Percentiles rank a stretch among this genome's conserved stretches.
phyloP scores from a whole-genome alignment of 2,113 vertebrate species.

The Centropus unirufus region DNA sequence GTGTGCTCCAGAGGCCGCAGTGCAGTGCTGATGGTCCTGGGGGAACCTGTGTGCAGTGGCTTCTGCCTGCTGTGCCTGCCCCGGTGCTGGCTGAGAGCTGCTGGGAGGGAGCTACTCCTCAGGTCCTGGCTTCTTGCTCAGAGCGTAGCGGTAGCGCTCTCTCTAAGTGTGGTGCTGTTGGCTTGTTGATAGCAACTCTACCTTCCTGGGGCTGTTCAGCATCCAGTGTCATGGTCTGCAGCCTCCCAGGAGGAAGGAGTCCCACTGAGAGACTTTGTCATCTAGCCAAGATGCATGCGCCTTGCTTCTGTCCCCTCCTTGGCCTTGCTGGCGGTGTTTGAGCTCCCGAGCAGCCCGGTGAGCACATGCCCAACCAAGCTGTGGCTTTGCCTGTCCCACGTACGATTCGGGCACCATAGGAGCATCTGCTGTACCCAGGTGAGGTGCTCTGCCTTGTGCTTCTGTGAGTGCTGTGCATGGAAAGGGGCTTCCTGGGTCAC shows the following conservation, averaged over 20 bases:
- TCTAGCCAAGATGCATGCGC: not conserved
- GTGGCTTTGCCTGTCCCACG: not conserved
- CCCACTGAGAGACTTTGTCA: not conserved
- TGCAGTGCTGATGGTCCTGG: not conserved
- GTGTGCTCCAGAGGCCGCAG: not conserved
- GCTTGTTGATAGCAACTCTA: not conserved
- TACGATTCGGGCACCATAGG: accelerated
- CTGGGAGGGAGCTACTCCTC: not conserved
- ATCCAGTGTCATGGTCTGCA: not conserved
- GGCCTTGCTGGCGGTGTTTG: not conserved
- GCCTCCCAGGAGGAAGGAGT: not conserved
- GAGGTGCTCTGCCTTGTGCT: not conserved
- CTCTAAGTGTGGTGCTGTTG: not conserved
- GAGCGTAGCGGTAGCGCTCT: not conserved
- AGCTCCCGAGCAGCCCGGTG: not conserved
- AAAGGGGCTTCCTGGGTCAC: not conserved
- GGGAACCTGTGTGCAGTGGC: not conserved
- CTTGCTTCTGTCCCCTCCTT: not conserved
- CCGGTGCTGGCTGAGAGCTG: not conserved
- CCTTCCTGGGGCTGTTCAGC: not conserved
- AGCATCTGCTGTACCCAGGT: not conserved
- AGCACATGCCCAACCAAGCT: not conserved
- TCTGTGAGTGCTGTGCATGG: not conserved
- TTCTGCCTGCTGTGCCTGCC: not conserved
- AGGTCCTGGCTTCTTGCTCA: not conserved